These are phyloP conservation scores for Patiria miniata DNA, from an alignment of 35 echinoderm and acorn worm species.

Conservation along the genomic window DNA sequence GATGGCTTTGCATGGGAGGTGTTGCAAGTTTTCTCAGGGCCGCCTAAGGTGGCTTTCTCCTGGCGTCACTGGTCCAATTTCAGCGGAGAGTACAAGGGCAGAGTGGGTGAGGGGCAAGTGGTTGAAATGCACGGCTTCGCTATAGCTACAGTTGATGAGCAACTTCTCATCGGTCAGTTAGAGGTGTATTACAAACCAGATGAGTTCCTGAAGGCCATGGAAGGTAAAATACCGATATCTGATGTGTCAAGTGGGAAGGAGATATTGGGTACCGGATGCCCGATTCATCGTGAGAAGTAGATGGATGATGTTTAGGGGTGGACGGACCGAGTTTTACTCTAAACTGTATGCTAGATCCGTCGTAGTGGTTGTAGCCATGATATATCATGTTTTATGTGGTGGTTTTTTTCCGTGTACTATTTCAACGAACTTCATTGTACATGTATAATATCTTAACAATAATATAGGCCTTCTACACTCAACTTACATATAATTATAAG, in stretches of 20 bases:
- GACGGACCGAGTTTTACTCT: too few relatives aligned
- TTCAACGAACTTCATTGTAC: too few relatives aligned
- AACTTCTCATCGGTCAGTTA: conserved; percentile 46
- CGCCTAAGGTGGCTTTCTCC: conserved; percentile 65
- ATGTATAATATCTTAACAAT: too few relatives aligned
- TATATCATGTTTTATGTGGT: too few relatives aligned
- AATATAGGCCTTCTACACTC: too few relatives aligned
- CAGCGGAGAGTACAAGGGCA: conserved; percentile 46
- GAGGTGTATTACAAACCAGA: conserved; percentile 67
- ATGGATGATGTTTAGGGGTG: too few relatives aligned
- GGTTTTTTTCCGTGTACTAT: too few relatives aligned
- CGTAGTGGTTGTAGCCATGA: too few relatives aligned
- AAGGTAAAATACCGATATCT: conserved; percentile 22
- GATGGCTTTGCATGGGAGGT: conserved; percentile 74
- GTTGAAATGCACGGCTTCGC: conserved; percentile 53
- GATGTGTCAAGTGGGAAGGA: conserved; percentile 32
- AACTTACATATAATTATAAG: too few relatives aligned
- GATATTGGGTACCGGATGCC: conserved; percentile 28
- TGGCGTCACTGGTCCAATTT: conserved; percentile 71
- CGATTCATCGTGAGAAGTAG: conserved; percentile 4
- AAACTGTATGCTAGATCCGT: too few relatives aligned
- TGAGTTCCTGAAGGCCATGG: conserved; percentile 34
- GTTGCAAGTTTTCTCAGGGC: conserved; percentile 61
- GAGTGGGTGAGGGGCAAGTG: conserved; percentile 18
- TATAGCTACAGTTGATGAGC: conserved; percentile 53